Percentiles rank a stretch among this genome's conserved stretches.
Conservation (phyloP, 2,113 vertebrate genomes). For the Puma concolor region DNA sequence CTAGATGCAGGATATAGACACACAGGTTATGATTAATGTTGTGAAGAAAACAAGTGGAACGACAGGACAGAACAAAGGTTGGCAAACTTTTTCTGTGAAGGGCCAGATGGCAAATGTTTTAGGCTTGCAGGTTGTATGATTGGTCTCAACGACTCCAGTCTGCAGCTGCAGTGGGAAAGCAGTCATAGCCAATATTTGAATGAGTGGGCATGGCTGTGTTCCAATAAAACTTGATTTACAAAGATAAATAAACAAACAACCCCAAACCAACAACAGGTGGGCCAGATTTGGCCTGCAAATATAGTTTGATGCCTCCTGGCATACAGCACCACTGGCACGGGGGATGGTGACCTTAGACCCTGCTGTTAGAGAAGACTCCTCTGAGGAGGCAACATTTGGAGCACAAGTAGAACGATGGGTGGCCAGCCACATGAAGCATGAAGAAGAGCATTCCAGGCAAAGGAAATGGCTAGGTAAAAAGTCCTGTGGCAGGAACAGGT, state of each 20-base stretch:
- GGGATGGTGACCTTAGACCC: not conserved
- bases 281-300: not conserved
- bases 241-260: not conserved
- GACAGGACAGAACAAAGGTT: not conserved
- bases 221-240: not conserved
- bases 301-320: not conserved
- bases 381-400: not conserved
- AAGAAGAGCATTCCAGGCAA: not conserved
- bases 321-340: not conserved
- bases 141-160: not conserved
- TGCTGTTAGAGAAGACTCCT: not conserved
- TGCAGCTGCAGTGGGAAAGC: not conserved
- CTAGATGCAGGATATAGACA: not conserved
- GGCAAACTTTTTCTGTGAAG: not conserved
- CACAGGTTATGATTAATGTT: not conserved
- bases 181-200: not conserved
- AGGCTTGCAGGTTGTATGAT: not conserved
- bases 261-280: not conserved
- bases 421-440: not conserved
- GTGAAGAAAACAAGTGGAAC: slow-evolving; percentile 4
- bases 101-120: not conserved
- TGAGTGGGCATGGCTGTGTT: not conserved
- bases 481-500: not conserved
- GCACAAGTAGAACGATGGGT: not conserved
- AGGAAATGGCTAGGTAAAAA: not conserved